These are phyloP conservation scores for Eutolmus rufibarbis DNA, from an alignment of 2,888 invertebrate genomes.

Conservation along the genomic window DNA sequence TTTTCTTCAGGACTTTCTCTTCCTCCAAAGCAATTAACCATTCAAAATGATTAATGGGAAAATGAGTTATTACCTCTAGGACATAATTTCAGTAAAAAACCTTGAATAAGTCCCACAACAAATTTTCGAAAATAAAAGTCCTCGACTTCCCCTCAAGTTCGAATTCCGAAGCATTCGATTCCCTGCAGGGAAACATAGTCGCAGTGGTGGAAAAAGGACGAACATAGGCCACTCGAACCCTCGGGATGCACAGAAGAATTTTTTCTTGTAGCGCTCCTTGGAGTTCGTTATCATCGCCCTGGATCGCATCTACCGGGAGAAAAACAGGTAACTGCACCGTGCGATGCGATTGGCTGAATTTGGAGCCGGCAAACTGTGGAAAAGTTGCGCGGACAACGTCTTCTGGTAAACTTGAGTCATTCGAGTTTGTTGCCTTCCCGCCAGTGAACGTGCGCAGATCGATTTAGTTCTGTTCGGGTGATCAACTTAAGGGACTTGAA, in stretches of 20 bases:
- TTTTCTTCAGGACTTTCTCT: neutral
- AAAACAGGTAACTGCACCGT: conserved; percentile 24
- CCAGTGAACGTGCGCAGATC: conserved; percentile 20
- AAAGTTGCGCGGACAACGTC: neutral
- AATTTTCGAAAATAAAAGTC: neutral
- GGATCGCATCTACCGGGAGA: neutral
- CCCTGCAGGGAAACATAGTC: neutral
- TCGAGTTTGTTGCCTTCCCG: conserved; percentile 1
- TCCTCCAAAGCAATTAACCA: neutral
- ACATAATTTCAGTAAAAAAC: neutral
- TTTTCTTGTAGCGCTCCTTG: conserved; percentile 19
- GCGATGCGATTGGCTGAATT: conserved; percentile 8
- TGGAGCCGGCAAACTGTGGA: neutral
- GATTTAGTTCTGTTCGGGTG: neutral
- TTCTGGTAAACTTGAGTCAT: conserved; percentile 19
- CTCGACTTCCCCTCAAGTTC: neutral
- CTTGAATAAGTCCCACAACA: neutral
- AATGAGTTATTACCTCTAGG: neutral
- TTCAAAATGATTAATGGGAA: conserved; percentile 12
- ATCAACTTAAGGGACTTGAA: neutral
- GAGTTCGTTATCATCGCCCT: conserved; percentile 8
- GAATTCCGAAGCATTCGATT: neutral
- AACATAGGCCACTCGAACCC: neutral
- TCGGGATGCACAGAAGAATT: neutral
- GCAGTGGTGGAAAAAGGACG: neutral